Evolutionary conservation across 2,888 invertebrate genomes (phyloP).

Genomic region (Scaptomyza flava): DNA sequence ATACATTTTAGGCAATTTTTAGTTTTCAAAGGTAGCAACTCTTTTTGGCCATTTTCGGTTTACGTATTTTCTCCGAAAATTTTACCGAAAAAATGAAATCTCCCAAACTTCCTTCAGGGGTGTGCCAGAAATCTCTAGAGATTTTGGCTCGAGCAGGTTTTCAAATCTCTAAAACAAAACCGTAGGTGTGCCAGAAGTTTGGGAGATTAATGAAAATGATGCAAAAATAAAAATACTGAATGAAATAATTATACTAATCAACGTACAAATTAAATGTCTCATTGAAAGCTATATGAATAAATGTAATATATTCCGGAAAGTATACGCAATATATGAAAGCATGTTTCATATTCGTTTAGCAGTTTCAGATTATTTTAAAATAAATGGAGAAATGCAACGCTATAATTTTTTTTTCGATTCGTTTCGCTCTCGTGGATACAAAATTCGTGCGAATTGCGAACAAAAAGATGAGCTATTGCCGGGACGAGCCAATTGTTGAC

Average conservation of each 20-base stretch:
- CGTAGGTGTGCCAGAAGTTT: too few relatives aligned
- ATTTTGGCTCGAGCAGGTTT: too few relatives aligned
- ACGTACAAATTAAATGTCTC: conserved; percentile 8
- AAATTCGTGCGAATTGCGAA: conserved; percentile 32
- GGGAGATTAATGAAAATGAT: too few relatives aligned
- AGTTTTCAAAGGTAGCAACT: too few relatives aligned
- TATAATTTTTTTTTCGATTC: conserved; percentile 37
- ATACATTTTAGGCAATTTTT: too few relatives aligned
- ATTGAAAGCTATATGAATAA: not conserved
- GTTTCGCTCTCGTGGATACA: conserved; percentile 51
- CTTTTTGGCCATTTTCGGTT: too few relatives aligned
- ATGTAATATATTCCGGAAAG: conserved; percentile 8
- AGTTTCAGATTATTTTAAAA: not conserved
- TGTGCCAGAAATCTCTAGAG: too few relatives aligned
- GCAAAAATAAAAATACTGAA: too few relatives aligned
- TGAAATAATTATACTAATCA: conserved; percentile 24
- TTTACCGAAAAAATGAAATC: too few relatives aligned
- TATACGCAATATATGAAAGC: not conserved
- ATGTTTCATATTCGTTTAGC: conserved; percentile 13
- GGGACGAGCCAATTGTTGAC: conserved; percentile 56
- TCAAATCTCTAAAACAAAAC: too few relatives aligned
- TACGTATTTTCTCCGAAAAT: too few relatives aligned
- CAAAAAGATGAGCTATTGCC: conserved; percentile 30
- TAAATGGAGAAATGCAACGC: conserved; percentile 6
- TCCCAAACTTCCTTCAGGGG: too few relatives aligned